Evolutionary conservation across 2,888 invertebrate genomes (phyloP).

Genomic region (Lymantria monacha): DNA sequence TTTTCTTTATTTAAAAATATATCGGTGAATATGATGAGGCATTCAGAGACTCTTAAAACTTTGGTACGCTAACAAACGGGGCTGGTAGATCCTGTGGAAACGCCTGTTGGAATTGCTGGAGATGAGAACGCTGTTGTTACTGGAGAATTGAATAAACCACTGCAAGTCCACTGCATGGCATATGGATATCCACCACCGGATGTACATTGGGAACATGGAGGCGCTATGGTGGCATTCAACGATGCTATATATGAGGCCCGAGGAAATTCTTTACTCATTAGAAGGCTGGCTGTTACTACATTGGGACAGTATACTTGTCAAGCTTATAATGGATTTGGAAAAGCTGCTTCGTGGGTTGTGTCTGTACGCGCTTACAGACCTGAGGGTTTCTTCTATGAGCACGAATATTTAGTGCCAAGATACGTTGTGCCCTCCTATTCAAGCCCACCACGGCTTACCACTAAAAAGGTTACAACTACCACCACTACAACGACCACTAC

Average conservation of each 20-base stretch:
- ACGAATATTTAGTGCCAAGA: constrained; percentile 42
- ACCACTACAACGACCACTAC: constrained; percentile 36
- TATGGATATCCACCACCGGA: constrained; percentile 90
- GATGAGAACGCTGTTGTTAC: constrained; percentile 84
- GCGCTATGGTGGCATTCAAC: constrained; percentile 87
- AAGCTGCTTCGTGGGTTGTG: constrained; percentile 89
- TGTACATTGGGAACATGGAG: constrained; percentile 92
- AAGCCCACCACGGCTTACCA: constrained; percentile 23
- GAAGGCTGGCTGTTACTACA: constrained; percentile 85
- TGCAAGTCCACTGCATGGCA: constrained; percentile 89
- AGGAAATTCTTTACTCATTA: constrained; percentile 89
- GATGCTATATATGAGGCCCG: constrained; percentile 87
- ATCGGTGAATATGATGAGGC: constrained; percentile 22
- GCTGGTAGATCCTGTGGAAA: constrained; percentile 81
- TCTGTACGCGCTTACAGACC: constrained; percentile 88
- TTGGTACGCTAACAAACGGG: constrained; percentile 43
- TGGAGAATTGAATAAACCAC: constrained; percentile 87
- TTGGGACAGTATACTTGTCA: constrained; percentile 94
- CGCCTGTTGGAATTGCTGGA: constrained; percentile 85
- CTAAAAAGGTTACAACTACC: constrained; percentile 5
- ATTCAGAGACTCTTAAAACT: constrained; percentile 42
- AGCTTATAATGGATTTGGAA: constrained; percentile 91
- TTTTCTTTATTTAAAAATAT: constrained; percentile 12
- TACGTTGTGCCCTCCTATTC: constrained; percentile 25
- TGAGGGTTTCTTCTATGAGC: constrained; percentile 69